These are phyloP conservation scores for Elachura formosa DNA, from an alignment of 2,113 vertebrate genomes.

Conservation along the genomic window DNA sequence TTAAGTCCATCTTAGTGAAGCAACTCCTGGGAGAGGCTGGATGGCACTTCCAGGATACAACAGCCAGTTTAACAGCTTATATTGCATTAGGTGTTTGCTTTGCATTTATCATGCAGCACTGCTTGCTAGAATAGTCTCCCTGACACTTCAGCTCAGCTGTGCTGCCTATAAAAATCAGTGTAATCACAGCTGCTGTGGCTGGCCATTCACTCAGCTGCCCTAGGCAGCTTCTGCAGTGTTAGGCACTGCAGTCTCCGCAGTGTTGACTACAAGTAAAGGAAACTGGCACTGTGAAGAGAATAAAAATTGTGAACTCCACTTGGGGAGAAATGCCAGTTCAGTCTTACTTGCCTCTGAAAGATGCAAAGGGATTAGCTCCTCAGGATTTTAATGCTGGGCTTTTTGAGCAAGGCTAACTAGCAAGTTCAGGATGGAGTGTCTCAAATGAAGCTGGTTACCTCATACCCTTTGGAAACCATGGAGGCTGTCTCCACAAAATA, in stretches of 20 bases:
- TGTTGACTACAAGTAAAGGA: background rate
- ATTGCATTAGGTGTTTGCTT: background rate
- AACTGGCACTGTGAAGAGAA: background rate
- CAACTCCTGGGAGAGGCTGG: background rate
- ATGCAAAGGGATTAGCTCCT: background rate
- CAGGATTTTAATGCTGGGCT: background rate
- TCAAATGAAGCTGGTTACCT: background rate
- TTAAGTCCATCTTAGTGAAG: background rate
- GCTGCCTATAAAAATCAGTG: background rate
- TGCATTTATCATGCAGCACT: background rate
- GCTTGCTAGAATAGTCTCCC: background rate
- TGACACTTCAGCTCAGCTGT: background rate
- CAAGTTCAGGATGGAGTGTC: background rate
- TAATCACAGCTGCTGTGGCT: background rate
- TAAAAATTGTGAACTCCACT: background rate
- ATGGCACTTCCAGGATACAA: background rate
- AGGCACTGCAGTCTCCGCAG: background rate
- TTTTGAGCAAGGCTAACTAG: background rate
- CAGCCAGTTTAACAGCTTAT: background rate
- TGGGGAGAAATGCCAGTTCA: background rate
- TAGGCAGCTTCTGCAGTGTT: background rate
- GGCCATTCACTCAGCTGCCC: background rate
- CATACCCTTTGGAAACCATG: accelerated
- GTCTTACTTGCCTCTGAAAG: background rate
- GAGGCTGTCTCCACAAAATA: background rate